Percentiles rank a stretch among this genome's conserved stretches.
Evolutionary conservation across 2,797 vertebrate species (phyloP).

Genomic region (Coilia nasus): DNA sequence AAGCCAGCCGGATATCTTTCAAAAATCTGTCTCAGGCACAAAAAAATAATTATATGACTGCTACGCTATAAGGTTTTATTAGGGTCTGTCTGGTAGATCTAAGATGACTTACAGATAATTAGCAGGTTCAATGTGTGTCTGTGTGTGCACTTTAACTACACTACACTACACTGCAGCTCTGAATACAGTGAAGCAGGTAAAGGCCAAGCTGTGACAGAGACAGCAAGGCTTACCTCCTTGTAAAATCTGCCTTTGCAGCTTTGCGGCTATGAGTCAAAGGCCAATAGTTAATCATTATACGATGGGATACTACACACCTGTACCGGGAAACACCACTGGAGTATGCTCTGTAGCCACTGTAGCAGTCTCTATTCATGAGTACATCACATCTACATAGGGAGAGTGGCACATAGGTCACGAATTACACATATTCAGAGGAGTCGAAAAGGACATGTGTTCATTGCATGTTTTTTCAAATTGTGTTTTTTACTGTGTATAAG

Average conservation of each 20-base stretch:
- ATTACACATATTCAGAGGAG: not conserved
- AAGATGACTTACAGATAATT: not conserved
- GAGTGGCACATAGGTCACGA: not conserved
- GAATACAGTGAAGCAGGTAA: not conserved
- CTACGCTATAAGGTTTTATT: not conserved
- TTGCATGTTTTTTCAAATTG: too few relatives aligned
- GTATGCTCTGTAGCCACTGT: not conserved
- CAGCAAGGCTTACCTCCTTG: not conserved
- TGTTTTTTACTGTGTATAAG: too few relatives aligned
- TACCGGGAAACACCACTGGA: not conserved
- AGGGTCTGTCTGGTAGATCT: not conserved
- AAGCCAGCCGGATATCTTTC: not conserved
- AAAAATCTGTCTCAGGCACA: not conserved
- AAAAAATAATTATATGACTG: too few relatives aligned
- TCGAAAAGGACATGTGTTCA: not conserved
- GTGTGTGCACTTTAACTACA: too few relatives aligned
- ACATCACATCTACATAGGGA: not conserved
- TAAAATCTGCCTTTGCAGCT: constrained; percentile 6
- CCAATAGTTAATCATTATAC: not conserved
- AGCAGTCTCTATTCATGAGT: not conserved
- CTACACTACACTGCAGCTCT: not conserved
- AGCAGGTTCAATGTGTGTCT: not conserved
- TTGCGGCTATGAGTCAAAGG: not conserved
- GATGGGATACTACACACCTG: not conserved
- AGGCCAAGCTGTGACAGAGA: not conserved